These are phyloP conservation scores for Eristalinus sepulchralis DNA, from an alignment of 2,888 invertebrate species.

Conservation along the genomic window DNA sequence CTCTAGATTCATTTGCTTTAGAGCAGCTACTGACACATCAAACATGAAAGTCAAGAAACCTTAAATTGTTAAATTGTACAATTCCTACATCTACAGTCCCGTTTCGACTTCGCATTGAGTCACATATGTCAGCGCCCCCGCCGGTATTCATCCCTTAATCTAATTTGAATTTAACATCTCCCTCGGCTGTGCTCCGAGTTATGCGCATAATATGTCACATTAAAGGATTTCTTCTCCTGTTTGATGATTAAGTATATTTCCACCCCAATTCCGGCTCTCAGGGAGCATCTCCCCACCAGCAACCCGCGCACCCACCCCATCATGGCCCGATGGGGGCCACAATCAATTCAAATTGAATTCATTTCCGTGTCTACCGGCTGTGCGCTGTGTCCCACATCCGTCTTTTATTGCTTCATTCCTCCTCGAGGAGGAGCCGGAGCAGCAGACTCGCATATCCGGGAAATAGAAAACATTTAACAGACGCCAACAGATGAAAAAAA, in stretches of 20 bases:
- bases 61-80: conserved; percentile 37
- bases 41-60: not conserved
- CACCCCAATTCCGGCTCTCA: conserved; percentile 46
- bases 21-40: not conserved
- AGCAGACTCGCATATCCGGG: conserved; percentile 44
- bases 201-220: conserved; percentile 62
- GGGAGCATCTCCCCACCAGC: conserved; percentile 4
- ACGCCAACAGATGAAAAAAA: not conserved
- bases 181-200: conserved; percentile 29
- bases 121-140: conserved; percentile 36
- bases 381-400: conserved; percentile 52
- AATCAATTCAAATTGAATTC: conserved; percentile 67
- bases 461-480: conserved; percentile 51
- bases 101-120: conserved; percentile 12
- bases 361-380: conserved; percentile 59
- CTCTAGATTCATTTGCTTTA: too few relatives aligned
- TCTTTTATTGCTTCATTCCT: conserved; percentile 63
- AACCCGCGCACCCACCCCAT: not conserved
- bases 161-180: conserved; percentile 51
- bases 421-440: conserved; percentile 20
- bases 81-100: not conserved
- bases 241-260: conserved; percentile 63
- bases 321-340: not conserved
- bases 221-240: conserved; percentile 44
- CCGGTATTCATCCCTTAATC: conserved; percentile 59